Conservation (phyloP, 2,888 invertebrate species). For the Esperia sulphurella region DNA sequence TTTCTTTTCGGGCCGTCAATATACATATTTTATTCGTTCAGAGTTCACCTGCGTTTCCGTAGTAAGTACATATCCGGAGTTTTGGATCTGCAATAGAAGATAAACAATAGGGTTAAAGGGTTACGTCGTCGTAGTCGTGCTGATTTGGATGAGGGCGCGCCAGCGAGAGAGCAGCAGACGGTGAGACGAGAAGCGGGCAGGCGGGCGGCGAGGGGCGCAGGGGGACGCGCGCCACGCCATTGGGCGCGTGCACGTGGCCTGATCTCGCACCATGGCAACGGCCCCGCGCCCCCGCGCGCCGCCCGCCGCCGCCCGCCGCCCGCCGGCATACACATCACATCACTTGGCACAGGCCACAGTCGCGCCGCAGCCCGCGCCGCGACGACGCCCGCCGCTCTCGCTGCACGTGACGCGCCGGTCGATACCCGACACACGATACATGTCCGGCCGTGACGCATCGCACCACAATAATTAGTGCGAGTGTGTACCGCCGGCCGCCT, state of each 20-base stretch:
- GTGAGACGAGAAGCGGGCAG: no score
- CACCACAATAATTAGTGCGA: slow-evolving; percentile 9
- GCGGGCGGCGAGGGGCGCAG: background rate
- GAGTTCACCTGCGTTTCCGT: no score
- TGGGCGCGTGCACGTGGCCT: slow-evolving; percentile 86
- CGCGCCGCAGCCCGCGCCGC: slow-evolving; percentile 20
- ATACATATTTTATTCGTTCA: no score
- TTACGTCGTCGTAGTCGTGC: no score
- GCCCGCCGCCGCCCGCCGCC: slow-evolving; percentile 20
- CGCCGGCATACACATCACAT: background rate
- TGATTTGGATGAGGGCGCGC: no score
- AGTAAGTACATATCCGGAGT: no score
- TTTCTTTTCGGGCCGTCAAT: no score
- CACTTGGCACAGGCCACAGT: slow-evolving; percentile 20
- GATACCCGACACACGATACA: slow-evolving; percentile 38
- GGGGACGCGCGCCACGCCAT: slow-evolving; percentile 52
- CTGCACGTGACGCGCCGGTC: slow-evolving; percentile 33
- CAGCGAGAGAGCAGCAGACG: no score
- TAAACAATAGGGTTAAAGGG: no score
- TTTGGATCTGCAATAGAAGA: no score
- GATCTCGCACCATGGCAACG: slow-evolving; percentile 86
- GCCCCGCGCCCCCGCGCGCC: slow-evolving; percentile 27
- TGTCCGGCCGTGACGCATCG: background rate
- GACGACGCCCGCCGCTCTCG: slow-evolving; percentile 14
- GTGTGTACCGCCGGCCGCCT: background rate